Percentiles rank a stretch among this genome's conserved stretches.
Evolutionary conservation across 2,113 vertebrate genomes (phyloP).

Genomic region (Eulemur rufifrons): DNA sequence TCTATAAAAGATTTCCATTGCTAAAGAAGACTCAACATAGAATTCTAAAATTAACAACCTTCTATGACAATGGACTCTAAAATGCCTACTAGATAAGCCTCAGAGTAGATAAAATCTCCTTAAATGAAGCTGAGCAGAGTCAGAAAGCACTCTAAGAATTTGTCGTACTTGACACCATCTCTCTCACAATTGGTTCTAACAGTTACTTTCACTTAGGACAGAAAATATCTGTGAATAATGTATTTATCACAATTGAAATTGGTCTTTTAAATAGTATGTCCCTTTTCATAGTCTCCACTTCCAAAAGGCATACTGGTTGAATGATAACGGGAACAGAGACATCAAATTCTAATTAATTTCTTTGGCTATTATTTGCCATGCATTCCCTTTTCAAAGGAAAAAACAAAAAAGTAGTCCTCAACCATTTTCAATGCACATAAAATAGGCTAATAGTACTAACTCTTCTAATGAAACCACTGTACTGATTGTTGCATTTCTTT

Average conservation of each 20-base stretch:
- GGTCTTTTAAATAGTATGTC: not conserved
- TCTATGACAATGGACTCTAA: not conserved
- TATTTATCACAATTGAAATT: not conserved
- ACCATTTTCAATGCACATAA: not conserved
- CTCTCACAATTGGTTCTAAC: not conserved
- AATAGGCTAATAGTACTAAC: not conserved
- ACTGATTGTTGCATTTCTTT: not conserved
- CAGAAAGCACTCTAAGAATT: not conserved
- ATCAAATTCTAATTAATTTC: constrained; percentile 32
- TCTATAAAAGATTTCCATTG: not conserved
- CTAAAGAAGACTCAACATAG: not conserved
- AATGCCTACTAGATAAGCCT: not conserved
- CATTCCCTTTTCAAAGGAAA: constrained; percentile 21
- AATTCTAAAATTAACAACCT: constrained; percentile 6
- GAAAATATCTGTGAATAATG: not conserved
- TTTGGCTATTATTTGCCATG: not conserved
- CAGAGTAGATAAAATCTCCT: not conserved
- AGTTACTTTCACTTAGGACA: constrained; percentile 6
- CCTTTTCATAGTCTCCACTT: not conserved
- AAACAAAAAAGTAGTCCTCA: not conserved
- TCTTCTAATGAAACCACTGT: not conserved
- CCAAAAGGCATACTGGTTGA: not conserved
- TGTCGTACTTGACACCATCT: not conserved
- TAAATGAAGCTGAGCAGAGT: not conserved
- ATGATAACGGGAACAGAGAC: not conserved